phyloP scores from a whole-genome alignment of 2,113 vertebrate species.

The rabbit (Oryctolagus cuniculus) region mOryCun1.1 NC_091438.1:92383501-92384000 shows the following conservation, averaged over 20 bases:
- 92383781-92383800: slow-evolving; percentile 13
- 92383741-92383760: background rate
- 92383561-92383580: background rate
- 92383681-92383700: background rate
- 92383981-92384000: background rate
- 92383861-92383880: background rate
- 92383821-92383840: background rate
- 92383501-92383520: too few relatives aligned
- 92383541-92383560: background rate
- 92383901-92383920: too few relatives aligned
- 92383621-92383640: background rate
- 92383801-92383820: background rate
- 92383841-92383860: background rate
- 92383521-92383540: background rate
- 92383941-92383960: background rate
- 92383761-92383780: background rate
- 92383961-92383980: background rate
- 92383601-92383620: background rate
- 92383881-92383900: background rate
- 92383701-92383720: background rate
- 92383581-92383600: background rate
- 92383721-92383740: background rate
- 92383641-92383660: background rate
- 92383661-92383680: background rate
- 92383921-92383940: background rate